Percentiles rank a stretch among this genome's conserved stretches.
Conservation (phyloP, 92 coral and sea anemone species). For the Parazoanthus atlanticus region DNA sequence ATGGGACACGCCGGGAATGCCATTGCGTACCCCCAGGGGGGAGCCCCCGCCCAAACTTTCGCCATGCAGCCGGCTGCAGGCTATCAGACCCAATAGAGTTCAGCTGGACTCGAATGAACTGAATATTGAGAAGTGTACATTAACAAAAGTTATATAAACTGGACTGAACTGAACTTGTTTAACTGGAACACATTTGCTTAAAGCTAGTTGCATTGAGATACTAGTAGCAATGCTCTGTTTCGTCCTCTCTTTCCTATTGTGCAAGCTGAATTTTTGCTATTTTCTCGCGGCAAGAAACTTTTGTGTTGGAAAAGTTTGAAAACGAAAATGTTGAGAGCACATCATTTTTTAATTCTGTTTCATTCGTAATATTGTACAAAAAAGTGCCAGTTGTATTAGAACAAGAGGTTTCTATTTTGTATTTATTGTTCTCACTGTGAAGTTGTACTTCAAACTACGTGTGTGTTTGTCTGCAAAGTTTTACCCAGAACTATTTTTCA, state of each 20-base stretch:
- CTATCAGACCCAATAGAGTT: conserved; percentile 38
- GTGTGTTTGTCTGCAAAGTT: conserved; percentile 1
- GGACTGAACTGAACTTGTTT: conserved; percentile 30
- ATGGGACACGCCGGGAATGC: conserved; percentile 32
- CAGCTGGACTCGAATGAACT: conserved; percentile 12
- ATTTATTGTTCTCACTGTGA: conserved; percentile 21
- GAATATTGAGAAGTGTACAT: conserved; percentile 25
- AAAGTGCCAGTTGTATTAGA: conserved; percentile 21
- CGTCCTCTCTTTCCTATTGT: background rate
- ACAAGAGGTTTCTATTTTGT: conserved; percentile 18
- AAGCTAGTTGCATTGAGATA: background rate
- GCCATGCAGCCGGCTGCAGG: conserved; percentile 55
- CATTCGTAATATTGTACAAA: conserved; percentile 19
- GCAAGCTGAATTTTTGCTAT: conserved; percentile 3
- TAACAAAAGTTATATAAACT: conserved; percentile 15
- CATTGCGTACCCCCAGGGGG: conserved; percentile 46
- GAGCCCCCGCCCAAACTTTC: conserved; percentile 27
- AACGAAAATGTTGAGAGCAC: background rate
- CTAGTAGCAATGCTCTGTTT: conserved; percentile 1
- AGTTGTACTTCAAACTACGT: background rate
- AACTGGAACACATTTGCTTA: conserved; percentile 1
- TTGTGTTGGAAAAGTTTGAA: conserved; percentile 45
- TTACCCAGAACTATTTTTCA: conserved; percentile 12
- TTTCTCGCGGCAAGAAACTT: conserved; percentile 3
- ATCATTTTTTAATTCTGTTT: background rate